These are phyloP conservation scores for Dasyprocta punctata DNA, from an alignment of 2,113 vertebrate genomes.

Conservation along the genomic window DNA sequence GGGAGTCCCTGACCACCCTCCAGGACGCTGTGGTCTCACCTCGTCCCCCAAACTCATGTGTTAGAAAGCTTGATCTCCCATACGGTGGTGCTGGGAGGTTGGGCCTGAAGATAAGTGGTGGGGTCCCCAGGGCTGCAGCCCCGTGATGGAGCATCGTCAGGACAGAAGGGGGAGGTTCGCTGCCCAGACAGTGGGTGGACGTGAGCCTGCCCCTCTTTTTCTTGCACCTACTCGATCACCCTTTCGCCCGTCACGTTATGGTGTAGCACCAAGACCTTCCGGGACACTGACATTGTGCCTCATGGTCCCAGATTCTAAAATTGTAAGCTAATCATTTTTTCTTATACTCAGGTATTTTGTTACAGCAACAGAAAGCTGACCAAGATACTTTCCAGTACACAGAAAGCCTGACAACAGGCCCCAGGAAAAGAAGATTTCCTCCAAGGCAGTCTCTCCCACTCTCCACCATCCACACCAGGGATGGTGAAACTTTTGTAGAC, in stretches of 20 bases:
- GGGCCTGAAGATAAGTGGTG: background rate
- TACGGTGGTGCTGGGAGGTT: background rate
- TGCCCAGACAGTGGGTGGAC: background rate
- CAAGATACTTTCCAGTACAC: background rate
- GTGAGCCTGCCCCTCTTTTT: background rate
- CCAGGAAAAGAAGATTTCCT: background rate
- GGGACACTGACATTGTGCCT: background rate
- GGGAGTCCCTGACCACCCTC: background rate
- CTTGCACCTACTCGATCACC: background rate
- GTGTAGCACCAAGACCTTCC: background rate
- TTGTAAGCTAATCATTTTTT: background rate
- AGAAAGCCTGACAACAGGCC: background rate
- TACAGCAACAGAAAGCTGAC: background rate
- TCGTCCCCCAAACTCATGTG: background rate
- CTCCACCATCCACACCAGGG: background rate
- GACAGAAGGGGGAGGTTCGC: too few relatives aligned
- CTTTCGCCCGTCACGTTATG: background rate
- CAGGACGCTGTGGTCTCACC: fast-evolving
- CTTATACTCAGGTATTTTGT: background rate
- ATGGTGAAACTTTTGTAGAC: background rate
- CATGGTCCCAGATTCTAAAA: background rate
- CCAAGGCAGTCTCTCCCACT: background rate
- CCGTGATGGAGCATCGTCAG: too few relatives aligned
- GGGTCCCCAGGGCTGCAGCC: background rate
- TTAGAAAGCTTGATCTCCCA: background rate